phyloP scores from a whole-genome alignment of 2,113 vertebrate species.

The Trogon melanurus region DNA sequence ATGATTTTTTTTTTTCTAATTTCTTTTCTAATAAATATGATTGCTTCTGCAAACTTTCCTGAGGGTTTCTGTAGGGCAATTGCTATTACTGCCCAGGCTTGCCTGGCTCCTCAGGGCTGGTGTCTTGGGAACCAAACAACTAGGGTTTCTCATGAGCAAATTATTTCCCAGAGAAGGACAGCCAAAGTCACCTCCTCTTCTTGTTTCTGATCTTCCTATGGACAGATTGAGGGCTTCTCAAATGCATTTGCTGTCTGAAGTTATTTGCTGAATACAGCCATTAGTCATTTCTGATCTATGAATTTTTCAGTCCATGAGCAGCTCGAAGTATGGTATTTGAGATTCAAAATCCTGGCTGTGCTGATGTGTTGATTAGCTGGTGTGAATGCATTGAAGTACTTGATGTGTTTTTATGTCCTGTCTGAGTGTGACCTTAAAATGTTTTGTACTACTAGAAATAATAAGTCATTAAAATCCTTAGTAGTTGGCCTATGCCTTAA shows the following conservation, averaged over 20 bases:
- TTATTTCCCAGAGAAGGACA: neutral
- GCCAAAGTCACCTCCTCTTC: neutral
- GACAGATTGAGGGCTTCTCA: neutral
- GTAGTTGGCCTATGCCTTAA: neutral
- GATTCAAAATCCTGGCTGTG: constrained; percentile 28
- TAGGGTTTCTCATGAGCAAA: neutral
- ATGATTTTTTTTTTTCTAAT: too few relatives aligned
- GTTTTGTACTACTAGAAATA: constrained; percentile 27
- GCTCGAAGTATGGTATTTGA: neutral
- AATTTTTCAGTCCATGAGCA: constrained; percentile 18
- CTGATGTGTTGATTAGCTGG: constrained; percentile 29
- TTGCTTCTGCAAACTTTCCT: neutral
- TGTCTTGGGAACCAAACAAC: neutral
- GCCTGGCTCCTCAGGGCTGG: neutral
- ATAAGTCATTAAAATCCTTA: constrained; percentile 23
- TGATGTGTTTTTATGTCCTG: constrained; percentile 1
- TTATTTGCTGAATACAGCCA: neutral
- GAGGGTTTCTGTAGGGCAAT: neutral
- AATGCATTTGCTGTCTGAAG: neutral
- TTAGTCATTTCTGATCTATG: constrained; percentile 37
- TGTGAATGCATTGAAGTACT: neutral
- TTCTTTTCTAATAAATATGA: neutral
- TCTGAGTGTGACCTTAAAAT: neutral
- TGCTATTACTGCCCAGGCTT: neutral
- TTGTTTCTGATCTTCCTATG: neutral